Evolutionary conservation across 2,888 invertebrate species (phyloP).

Genomic region (Ceraclea dissimilis): DNA sequence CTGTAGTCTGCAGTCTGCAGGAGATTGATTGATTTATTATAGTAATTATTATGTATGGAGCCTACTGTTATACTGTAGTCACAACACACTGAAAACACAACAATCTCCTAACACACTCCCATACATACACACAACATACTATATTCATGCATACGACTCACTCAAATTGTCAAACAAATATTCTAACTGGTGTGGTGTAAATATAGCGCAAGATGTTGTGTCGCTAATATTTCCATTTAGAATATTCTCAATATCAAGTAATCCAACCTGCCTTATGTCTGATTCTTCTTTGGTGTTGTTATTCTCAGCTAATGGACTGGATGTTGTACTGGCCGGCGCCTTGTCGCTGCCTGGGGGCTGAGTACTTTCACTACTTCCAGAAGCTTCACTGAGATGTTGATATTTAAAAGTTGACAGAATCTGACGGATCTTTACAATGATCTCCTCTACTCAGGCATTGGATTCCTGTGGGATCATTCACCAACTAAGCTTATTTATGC

Average conservation of each 20-base stretch:
- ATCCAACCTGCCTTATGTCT: conserved; percentile 18
- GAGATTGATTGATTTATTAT: too few species aligned
- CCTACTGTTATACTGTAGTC: too few species aligned
- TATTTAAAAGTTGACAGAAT: conserved; percentile 67
- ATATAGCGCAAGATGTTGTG: conserved; percentile 45
- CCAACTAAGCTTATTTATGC: conserved; percentile 27
- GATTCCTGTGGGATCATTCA: conserved; percentile 55
- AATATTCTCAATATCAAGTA: conserved; percentile 32
- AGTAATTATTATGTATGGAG: too few species aligned
- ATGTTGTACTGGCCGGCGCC: conserved; percentile 27
- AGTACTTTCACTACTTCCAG: conserved; percentile 45
- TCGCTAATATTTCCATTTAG: conserved; percentile 45
- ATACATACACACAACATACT: background rate
- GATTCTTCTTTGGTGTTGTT: conserved; percentile 34
- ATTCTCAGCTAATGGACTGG: background rate
- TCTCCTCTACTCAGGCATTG: conserved; percentile 85
- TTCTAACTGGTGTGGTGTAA: conserved; percentile 49
- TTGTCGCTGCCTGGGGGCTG: too few species aligned
- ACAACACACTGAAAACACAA: too few species aligned
- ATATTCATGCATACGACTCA: conserved; percentile 55
- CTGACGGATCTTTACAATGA: conserved; percentile 76
- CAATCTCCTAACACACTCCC: too few species aligned
- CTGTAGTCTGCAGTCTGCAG: too few species aligned
- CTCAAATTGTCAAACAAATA: conserved; percentile 58
- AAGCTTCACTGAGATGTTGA: conserved; percentile 49